A percentile compares a stretch with the other conserved stretches of the same genome.
Evolutionary conservation across 2,113 vertebrate genomes (phyloP).

Genomic region (Megalops atlanticus): DNA sequence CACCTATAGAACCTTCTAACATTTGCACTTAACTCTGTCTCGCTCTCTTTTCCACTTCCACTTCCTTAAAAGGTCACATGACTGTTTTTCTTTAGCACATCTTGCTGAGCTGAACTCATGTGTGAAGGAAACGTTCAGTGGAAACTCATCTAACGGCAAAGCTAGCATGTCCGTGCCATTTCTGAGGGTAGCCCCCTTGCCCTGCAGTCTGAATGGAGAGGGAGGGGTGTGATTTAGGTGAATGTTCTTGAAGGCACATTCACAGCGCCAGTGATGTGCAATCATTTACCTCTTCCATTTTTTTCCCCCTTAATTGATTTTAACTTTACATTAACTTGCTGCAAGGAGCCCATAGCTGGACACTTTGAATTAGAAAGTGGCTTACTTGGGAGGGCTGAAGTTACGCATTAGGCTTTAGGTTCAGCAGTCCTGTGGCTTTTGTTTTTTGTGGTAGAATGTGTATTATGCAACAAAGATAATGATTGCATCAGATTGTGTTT

Average conservation of each 20-base stretch:
- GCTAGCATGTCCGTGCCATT: neutral
- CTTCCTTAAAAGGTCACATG: slow-evolving; percentile 18
- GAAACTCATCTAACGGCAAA: neutral
- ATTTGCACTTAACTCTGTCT: neutral
- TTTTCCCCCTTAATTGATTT: too few relatives aligned
- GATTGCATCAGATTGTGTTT: too few relatives aligned
- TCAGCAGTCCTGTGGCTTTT: too few relatives aligned
- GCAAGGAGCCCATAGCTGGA: neutral
- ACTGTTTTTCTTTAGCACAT: neutral
- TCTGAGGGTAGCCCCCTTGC: neutral
- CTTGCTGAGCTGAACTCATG: neutral
- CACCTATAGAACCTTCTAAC: neutral
- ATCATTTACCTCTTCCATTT: neutral
- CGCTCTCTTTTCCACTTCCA: neutral
- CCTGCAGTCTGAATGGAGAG: neutral
- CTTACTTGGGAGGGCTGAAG: neutral
- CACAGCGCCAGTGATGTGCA: neutral
- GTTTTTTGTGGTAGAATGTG: too few relatives aligned
- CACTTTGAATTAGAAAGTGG: neutral
- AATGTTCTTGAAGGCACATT: neutral
- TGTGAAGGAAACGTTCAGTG: neutral
- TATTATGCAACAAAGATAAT: too few relatives aligned
- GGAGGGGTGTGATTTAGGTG: neutral
- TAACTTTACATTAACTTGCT: neutral
- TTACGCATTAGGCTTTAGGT: neutral